Evolutionary conservation across 1,140 invertebrate genomes (phyloP).

Genomic region (Mesaphorura yosii): DNA sequence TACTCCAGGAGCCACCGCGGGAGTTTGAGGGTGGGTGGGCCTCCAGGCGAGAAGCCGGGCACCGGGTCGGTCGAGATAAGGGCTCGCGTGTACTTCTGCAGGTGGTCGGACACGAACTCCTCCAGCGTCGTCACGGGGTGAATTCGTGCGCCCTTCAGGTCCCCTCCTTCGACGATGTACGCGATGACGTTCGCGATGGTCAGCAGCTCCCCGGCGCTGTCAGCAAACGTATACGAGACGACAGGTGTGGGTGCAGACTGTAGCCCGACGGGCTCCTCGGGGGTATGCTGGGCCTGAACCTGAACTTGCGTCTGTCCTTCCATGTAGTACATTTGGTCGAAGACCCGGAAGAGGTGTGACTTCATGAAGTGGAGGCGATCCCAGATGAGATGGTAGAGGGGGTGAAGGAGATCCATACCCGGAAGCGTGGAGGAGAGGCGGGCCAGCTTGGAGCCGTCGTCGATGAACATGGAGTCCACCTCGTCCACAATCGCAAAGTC

Average conservation of each 20-base stretch:
- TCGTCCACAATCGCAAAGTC: slow-evolving; percentile 13
- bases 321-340: slow-evolving; percentile 1
- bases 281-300: too few relatives aligned
- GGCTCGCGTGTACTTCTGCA: neutral
- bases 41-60: neutral
- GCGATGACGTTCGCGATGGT: neutral
- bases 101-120: slow-evolving; percentile 1
- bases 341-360: neutral
- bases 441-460: slow-evolving; percentile 11
- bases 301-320: neutral
- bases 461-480: slow-evolving; percentile 23
- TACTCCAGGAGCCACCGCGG: slow-evolving; percentile 3
- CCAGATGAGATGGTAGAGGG: slow-evolving; percentile 17
- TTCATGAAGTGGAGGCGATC: neutral
- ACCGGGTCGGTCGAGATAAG: neutral
- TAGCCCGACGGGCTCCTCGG: neutral
- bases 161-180: neutral
- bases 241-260: too few relatives aligned
- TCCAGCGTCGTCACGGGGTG: neutral
- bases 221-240: neutral
- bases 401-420: slow-evolving; percentile 15
- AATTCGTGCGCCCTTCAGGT: slow-evolving; percentile 1
- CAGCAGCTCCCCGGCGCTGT: neutral
- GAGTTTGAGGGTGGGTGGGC: neutral
- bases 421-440: slow-evolving; percentile 6